A percentile compares a stretch with the other conserved stretches of the same genome.
phyloP scores from a whole-genome alignment of 2,797 vertebrate species.

The Tarsius wallacei region DNA sequence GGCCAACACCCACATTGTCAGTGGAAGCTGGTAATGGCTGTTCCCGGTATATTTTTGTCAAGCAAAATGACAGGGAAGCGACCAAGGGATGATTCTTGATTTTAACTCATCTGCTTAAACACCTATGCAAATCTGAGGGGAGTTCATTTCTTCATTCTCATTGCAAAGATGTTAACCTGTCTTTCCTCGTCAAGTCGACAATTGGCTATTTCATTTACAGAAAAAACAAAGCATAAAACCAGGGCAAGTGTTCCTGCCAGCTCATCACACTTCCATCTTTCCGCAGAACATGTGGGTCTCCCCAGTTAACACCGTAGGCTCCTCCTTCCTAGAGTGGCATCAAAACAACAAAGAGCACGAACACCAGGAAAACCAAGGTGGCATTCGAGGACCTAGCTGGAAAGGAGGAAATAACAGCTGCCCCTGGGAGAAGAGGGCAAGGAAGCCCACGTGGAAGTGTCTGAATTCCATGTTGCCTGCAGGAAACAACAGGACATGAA shows the following conservation, averaged over 20 bases:
- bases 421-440: not conserved
- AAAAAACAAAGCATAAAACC: not conserved
- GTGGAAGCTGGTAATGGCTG: not conserved
- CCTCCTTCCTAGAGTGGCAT: not conserved
- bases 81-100: not conserved
- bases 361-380: not conserved
- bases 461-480: not conserved
- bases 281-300: not conserved
- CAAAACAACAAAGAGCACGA: not conserved
- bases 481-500: not conserved
- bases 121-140: not conserved
- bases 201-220: not conserved
- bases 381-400: not conserved
- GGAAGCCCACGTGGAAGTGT: not conserved
- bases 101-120: not conserved
- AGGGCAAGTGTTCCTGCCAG: not conserved
- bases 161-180: not conserved
- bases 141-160: not conserved
- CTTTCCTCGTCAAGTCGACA: not conserved
- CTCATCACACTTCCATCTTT: not conserved
- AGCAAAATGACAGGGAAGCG: slow-evolving; percentile 40
- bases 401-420: not conserved
- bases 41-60: not conserved
- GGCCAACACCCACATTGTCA: not conserved
- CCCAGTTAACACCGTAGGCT: not conserved